Conservation (phyloP, 2,113 vertebrate genomes). For the Quiscalus mexicanus region DNA sequence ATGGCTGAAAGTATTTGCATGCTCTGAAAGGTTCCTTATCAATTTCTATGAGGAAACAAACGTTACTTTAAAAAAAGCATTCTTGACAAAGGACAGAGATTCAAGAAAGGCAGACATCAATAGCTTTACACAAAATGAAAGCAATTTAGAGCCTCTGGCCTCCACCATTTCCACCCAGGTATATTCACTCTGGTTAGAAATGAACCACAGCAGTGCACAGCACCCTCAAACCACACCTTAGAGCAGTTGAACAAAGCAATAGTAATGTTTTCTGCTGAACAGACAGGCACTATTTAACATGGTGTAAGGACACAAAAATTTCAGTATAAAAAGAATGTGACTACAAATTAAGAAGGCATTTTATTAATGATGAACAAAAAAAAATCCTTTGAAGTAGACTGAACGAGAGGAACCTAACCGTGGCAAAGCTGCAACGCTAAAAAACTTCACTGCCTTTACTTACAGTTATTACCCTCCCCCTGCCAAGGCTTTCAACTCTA, state of each 20-base stretch:
- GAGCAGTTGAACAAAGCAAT: not conserved
- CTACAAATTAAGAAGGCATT: not conserved
- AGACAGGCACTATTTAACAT: not conserved
- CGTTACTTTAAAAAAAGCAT: not conserved
- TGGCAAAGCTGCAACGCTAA: not conserved
- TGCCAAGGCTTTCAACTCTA: not conserved
- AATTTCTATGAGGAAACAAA: not conserved
- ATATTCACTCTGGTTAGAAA: not conserved
- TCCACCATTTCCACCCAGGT: not conserved
- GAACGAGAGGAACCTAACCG: accelerated
- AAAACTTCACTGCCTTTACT: not conserved
- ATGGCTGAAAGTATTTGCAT: not conserved
- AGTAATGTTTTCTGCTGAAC: not conserved
- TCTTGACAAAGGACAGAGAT: not conserved
- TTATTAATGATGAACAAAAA: not conserved
- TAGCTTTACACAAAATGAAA: not conserved
- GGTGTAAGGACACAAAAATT: not conserved
- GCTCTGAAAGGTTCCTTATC: not conserved
- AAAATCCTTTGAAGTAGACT: not conserved
- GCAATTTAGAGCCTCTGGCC: not conserved
- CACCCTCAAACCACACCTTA: not conserved
- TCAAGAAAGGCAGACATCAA: not conserved
- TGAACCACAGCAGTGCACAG: not conserved
- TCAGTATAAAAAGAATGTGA: not conserved
- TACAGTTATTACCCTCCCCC: not conserved